Percentiles rank a stretch among this genome's conserved stretches.
Evolutionary conservation across 2,113 vertebrate genomes (phyloP).

Genomic region (Gallinago undulata): DNA sequence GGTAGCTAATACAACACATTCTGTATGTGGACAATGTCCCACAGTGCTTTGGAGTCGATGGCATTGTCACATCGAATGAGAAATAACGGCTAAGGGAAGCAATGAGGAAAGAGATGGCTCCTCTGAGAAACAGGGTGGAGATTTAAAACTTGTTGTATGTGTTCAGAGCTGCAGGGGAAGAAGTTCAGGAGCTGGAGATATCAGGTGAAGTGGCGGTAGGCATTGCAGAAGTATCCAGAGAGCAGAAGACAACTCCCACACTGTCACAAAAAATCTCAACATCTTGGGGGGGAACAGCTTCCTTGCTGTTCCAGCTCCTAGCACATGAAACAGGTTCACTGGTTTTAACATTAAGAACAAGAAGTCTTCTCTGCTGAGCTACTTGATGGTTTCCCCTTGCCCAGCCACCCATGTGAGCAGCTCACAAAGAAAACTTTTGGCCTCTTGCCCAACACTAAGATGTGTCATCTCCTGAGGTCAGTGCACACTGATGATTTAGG

Average conservation of each 20-base stretch:
- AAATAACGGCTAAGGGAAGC: neutral
- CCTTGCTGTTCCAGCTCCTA: neutral
- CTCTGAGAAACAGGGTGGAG: neutral
- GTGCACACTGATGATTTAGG: neutral
- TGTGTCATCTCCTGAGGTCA: neutral
- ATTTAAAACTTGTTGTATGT: neutral
- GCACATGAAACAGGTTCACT: accelerated
- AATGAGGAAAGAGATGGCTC: neutral
- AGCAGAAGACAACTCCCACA: neutral
- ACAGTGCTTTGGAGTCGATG: neutral
- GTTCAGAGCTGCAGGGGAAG: neutral
- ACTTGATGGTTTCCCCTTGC: neutral
- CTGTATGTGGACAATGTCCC: neutral
- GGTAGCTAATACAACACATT: neutral
- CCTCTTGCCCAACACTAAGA: neutral
- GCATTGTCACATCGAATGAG: neutral
- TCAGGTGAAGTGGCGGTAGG: neutral
- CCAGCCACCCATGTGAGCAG: neutral
- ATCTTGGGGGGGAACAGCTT: neutral
- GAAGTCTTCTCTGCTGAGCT: neutral
- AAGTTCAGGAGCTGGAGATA: neutral
- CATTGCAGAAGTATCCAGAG: neutral
- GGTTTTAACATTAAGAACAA: neutral
- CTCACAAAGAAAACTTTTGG: neutral
- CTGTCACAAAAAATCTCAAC: neutral